phyloP scores from a whole-genome alignment of 1,140 invertebrate species.

The Drosophila mayri region DNA sequence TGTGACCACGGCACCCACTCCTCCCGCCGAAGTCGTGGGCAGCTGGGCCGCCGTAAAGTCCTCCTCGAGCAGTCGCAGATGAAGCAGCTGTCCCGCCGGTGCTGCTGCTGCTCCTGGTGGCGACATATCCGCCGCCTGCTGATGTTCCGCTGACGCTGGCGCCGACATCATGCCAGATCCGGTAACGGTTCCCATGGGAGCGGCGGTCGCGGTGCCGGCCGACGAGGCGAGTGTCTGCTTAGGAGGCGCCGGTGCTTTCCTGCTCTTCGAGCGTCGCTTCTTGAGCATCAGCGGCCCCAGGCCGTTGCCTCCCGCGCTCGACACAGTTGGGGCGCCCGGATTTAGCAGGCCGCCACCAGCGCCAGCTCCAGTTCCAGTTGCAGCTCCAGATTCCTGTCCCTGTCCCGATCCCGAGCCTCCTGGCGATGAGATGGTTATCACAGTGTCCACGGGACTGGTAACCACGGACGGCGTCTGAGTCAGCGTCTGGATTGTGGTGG shows the following conservation, averaged over 20 bases:
- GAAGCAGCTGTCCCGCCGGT: constrained; percentile 50
- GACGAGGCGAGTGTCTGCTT: constrained; percentile 79
- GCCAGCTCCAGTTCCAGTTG: constrained; percentile 71
- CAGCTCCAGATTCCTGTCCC: constrained; percentile 67
- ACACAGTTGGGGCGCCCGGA: constrained; percentile 84
- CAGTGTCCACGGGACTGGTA: constrained; percentile 69
- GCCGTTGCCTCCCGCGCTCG: constrained; percentile 86
- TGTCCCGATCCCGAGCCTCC: constrained; percentile 74
- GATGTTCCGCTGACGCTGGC: constrained; percentile 68
- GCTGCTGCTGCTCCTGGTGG: constrained; percentile 23
- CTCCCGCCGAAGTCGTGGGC: constrained; percentile 27
- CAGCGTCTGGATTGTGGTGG: constrained; percentile 21
- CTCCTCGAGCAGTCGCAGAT: constrained; percentile 79
- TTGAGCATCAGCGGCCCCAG: constrained; percentile 89
- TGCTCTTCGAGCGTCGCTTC: constrained; percentile 90
- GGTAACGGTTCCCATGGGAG: constrained; percentile 44
- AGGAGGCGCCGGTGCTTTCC: constrained; percentile 88
- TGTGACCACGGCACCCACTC: constrained; percentile 9
- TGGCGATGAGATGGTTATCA: constrained; percentile 80
- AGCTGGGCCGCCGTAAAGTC: constrained; percentile 65
- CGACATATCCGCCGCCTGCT: constrained; percentile 11
- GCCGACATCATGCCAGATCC: constrained; percentile 72
- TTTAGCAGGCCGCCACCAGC: constrained; percentile 79
- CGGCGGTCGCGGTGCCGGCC: constrained; percentile 52
- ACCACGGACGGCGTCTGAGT: constrained; percentile 34